These are phyloP conservation scores for Ceratina japonica DNA, from an alignment of 1,140 invertebrate species.

Conservation along the genomic window DNA sequence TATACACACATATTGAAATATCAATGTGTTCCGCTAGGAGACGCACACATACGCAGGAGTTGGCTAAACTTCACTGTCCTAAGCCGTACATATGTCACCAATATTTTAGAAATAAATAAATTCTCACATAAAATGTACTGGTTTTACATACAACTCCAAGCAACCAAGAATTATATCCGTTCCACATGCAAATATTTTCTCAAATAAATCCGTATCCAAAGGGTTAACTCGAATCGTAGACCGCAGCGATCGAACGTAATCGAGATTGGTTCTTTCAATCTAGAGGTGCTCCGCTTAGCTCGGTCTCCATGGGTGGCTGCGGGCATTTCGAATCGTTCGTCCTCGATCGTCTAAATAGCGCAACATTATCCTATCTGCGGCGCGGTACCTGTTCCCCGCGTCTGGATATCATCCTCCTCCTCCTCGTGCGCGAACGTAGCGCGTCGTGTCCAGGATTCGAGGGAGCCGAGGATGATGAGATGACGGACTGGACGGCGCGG, in stretches of 20 bases:
- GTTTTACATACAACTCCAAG: no score
- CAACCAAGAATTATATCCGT: no score
- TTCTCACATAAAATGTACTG: no score
- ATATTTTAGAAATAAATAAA: no score
- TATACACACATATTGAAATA: no score
- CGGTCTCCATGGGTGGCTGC: constrained; percentile 60
- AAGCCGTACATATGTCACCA: no score
- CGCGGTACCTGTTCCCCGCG: constrained; percentile 31
- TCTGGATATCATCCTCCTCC: constrained; percentile 22
- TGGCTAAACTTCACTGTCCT: no score
- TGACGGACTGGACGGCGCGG: constrained; percentile 68
- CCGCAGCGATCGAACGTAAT: background rate
- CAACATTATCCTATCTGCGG: constrained; percentile 63
- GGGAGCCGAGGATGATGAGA: constrained; percentile 69
- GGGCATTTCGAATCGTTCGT: constrained; percentile 47
- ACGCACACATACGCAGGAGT: no score
- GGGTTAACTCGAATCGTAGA: no score
- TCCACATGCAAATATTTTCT: no score
- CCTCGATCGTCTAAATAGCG: constrained; percentile 57
- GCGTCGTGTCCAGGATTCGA: constrained; percentile 63
- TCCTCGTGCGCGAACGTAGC: constrained; percentile 25
- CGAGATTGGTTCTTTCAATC: background rate
- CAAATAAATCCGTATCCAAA: no score
- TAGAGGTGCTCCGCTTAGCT: background rate
- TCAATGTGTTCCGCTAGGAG: no score